Percentiles rank a stretch among this genome's conserved stretches.
Conservation (phyloP, 2,113 vertebrate species). For the Epinephelus cyanopodus region DNA sequence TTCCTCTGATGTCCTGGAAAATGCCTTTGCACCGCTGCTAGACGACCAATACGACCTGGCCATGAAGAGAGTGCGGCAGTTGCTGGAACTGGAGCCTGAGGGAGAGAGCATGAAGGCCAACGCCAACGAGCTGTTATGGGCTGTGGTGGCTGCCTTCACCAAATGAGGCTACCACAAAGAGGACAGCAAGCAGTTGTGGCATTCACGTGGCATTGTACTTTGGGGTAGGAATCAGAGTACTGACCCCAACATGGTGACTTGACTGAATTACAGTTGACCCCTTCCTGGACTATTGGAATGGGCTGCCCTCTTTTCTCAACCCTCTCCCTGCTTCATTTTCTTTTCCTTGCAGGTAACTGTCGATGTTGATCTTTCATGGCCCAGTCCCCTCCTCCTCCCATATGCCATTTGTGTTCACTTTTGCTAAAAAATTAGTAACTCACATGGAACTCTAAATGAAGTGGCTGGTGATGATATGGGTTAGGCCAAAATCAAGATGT, state of each 20-base stretch:
- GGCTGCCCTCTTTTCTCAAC: slow-evolving; percentile 21
- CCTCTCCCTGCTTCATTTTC: slow-evolving; percentile 4
- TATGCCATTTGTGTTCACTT: slow-evolving; percentile 47
- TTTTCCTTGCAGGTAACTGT: slow-evolving; percentile 54
- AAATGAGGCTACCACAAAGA: slow-evolving; percentile 83
- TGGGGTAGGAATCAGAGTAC: slow-evolving; percentile 6
- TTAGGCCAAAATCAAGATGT: slow-evolving; percentile 11
- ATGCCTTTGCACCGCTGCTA: slow-evolving; percentile 94
- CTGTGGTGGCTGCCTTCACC: slow-evolving; percentile 95
- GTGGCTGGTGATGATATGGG: not conserved
- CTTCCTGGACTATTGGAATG: slow-evolving; percentile 49
- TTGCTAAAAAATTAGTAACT: slow-evolving; percentile 44
- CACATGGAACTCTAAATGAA: slow-evolving; percentile 33
- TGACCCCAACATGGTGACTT: slow-evolving; percentile 26
- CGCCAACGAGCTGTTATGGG: slow-evolving; percentile 94
- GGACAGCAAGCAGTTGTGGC: slow-evolving; percentile 14
- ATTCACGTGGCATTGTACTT: slow-evolving; percentile 24
- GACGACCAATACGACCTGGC: slow-evolving; percentile 97
- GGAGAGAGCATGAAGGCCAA: slow-evolving; percentile 93
- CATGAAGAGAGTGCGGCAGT: slow-evolving; percentile 94
- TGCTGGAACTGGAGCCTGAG: slow-evolving; percentile 96
- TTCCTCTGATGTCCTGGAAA: slow-evolving; percentile 95
- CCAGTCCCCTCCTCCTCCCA: not conserved
- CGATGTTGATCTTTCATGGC: slow-evolving; percentile 24
- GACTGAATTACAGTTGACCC: slow-evolving; percentile 30